Conservation (phyloP, 2,888 invertebrate species). For the Agrotis exclamationis region DNA sequence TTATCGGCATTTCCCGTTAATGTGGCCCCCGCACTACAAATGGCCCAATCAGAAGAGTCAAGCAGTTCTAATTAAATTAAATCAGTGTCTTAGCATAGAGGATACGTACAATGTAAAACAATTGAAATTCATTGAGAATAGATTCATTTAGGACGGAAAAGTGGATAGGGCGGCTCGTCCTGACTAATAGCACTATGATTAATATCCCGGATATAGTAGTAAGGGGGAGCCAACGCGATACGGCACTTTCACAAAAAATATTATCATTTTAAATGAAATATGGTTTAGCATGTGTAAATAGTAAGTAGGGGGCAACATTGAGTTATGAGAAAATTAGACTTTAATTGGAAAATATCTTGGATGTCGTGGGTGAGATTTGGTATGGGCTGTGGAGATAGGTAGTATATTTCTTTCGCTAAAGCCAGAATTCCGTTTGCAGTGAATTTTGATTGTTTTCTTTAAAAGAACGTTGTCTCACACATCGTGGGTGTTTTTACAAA, state of each 20-base stretch:
- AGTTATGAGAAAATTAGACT: slow-evolving; percentile 30
- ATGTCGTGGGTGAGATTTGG: background rate
- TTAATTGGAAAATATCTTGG: slow-evolving; percentile 1
- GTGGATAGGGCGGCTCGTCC: slow-evolving; percentile 83
- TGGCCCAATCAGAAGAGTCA: background rate
- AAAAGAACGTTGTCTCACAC: no score
- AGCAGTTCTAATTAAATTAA: slow-evolving; percentile 19
- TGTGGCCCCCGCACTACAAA: no score
- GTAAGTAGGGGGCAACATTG: slow-evolving; percentile 11
- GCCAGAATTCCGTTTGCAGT: no score
- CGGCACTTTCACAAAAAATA: slow-evolving; percentile 60
- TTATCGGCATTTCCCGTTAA: no score
- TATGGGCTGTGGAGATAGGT: no score
- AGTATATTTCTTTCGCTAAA: background rate
- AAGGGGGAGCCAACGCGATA: slow-evolving; percentile 77
- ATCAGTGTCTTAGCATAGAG: slow-evolving; percentile 24
- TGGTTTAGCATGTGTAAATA: slow-evolving; percentile 47
- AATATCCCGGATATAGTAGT: slow-evolving; percentile 87
- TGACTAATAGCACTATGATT: slow-evolving; percentile 86
- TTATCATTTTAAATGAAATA: slow-evolving; percentile 58
- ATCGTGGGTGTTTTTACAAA: no score
- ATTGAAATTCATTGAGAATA: slow-evolving; percentile 82
- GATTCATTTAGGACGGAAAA: slow-evolving; percentile 86
- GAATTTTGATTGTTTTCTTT: no score
- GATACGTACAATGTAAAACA: slow-evolving; percentile 56